phyloP scores from a whole-genome alignment of 2,797 vertebrate species.

The Rhabdomys pumilio region DNA sequence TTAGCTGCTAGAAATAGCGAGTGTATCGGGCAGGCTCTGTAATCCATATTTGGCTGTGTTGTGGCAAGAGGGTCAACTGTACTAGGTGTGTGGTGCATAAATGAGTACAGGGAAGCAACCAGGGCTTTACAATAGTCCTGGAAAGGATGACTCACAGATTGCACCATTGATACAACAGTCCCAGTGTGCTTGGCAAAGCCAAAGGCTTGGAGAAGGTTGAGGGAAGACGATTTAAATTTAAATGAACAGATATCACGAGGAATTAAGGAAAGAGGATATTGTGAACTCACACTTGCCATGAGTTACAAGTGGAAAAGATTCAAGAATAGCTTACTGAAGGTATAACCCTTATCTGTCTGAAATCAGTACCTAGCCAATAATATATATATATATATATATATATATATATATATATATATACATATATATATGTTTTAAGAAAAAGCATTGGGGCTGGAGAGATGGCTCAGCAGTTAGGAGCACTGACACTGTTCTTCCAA shows the following conservation, averaged over 20 bases:
- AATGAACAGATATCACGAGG: neutral
- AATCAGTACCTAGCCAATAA: neutral
- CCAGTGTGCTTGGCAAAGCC: neutral
- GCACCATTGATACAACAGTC: neutral
- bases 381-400: too few species aligned
- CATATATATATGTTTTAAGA: too few species aligned
- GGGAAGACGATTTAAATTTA: neutral
- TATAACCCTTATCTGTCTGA: neutral
- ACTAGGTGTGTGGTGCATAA: too few species aligned
- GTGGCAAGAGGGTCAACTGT: neutral
- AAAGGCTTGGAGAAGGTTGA: neutral
- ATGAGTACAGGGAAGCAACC: neutral
- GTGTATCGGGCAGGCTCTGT: neutral
- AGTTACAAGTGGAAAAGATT: neutral
- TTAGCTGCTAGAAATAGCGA: neutral
- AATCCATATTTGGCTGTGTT: neutral
- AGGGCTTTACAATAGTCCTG: neutral
- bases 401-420: too few species aligned
- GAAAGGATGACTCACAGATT: neutral
- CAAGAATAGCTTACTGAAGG: neutral
- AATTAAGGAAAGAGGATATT: neutral
- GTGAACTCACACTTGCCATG: neutral
- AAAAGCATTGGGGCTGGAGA: neutral
- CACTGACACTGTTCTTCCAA: neutral
- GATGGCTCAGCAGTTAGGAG: neutral